These are phyloP conservation scores for Raja brachyura DNA, from an alignment of 2,113 vertebrate species.

Conservation along the genomic window DNA sequence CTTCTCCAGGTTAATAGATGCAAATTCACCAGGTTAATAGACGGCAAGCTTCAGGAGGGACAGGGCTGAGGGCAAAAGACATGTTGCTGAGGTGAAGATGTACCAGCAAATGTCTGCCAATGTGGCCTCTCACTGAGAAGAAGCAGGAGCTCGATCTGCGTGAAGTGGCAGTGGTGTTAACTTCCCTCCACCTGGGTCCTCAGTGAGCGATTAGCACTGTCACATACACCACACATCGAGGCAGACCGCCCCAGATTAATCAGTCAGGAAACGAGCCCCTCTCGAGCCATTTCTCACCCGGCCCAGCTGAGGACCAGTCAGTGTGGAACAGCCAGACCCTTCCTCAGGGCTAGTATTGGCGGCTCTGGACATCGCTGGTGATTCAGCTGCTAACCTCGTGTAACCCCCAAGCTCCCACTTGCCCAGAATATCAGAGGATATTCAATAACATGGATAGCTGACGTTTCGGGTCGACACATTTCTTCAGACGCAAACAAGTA, in stretches of 20 bases:
- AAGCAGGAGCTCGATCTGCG: not conserved
- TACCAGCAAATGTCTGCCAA: too few relatives aligned
- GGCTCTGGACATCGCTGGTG: not conserved
- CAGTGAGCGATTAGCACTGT: not conserved
- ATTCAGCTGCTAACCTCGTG: slow-evolving; percentile 26
- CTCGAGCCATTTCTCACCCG: slow-evolving; percentile 23
- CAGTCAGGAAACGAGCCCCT: not conserved
- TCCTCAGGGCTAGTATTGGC: slow-evolving; percentile 14
- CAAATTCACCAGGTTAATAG: too few relatives aligned
- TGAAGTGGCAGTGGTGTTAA: not conserved
- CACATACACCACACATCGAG: not conserved
- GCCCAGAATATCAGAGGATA: not conserved
- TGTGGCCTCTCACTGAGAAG: not conserved
- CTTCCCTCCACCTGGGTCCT: not conserved
- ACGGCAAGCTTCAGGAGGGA: too few relatives aligned
- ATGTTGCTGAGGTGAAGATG: not conserved
- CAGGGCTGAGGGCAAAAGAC: too few relatives aligned
- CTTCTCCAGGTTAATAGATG: not conserved
- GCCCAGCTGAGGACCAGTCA: too few relatives aligned
- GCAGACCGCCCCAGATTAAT: slow-evolving; percentile 24
- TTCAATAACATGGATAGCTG: too few relatives aligned
- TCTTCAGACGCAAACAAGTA: too few relatives aligned
- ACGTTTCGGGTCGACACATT: too few relatives aligned
- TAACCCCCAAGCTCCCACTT: not conserved
- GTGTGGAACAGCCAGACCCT: not conserved